phyloP scores from a whole-genome alignment of 2,113 vertebrate species.

The Scartelaos histophorus region DNA sequence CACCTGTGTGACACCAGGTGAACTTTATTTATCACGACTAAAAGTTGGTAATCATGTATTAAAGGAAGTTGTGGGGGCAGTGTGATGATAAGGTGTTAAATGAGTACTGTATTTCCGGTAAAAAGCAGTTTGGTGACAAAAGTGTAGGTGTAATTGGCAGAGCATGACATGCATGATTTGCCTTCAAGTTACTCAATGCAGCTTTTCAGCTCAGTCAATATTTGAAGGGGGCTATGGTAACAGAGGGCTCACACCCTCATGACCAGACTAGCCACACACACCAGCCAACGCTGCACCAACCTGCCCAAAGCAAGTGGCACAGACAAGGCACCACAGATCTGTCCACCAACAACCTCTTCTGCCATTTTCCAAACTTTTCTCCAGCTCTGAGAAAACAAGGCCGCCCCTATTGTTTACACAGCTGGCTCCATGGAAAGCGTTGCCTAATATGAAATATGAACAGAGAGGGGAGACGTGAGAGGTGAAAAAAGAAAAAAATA shows the following conservation, averaged over 20 bases:
- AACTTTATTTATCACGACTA: not conserved
- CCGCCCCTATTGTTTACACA: conserved; percentile 77
- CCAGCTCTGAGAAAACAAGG: conserved; percentile 62
- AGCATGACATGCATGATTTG: conserved; percentile 38
- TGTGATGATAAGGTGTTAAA: conserved; percentile 3
- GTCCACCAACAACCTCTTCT: conserved; percentile 47
- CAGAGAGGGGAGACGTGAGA: conserved; percentile 62
- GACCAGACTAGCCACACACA: conserved; percentile 37
- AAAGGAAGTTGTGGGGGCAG: not conserved
- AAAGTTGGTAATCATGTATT: conserved; percentile 1
- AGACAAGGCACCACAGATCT: conserved; percentile 66
- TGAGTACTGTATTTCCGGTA: conserved; percentile 17
- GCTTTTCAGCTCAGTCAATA: conserved; percentile 63
- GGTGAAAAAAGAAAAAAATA: not conserved
- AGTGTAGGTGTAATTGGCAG: conserved; percentile 31
- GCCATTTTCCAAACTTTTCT: conserved; percentile 58
- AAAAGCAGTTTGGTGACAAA: conserved; percentile 36
- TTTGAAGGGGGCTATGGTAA: conserved; percentile 70
- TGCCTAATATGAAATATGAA: conserved; percentile 81
- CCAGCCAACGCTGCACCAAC: conserved; percentile 45
- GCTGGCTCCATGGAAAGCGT: conserved; percentile 76
- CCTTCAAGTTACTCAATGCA: conserved; percentile 54
- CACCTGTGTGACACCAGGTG: not conserved
- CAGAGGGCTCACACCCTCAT: conserved; percentile 54
- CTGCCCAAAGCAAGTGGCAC: conserved; percentile 54